Percentiles rank a stretch among this genome's conserved stretches.
These are phyloP conservation scores for Festucalex cinctus DNA, from an alignment of 2,113 vertebrate species.

Conservation along the genomic window DNA sequence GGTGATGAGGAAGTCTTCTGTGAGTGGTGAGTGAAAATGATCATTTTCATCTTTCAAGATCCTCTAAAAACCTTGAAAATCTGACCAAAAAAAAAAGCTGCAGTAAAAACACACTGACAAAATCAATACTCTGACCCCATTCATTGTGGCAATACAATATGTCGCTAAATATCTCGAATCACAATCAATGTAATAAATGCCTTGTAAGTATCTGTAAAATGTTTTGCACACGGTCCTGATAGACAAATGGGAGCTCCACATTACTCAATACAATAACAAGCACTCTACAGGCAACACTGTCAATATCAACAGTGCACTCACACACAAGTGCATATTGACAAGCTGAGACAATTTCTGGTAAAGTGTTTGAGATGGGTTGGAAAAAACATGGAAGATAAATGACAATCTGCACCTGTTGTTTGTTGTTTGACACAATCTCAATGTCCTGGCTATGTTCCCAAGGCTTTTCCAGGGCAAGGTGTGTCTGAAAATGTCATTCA, in stretches of 20 bases:
- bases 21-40: not conserved
- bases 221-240: slow-evolving; percentile 28
- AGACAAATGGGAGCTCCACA: slow-evolving; percentile 27
- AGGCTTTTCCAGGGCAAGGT: not conserved
- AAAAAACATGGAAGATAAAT: not conserved
- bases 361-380: not conserved
- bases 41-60: too few species aligned
- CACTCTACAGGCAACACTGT: slow-evolving; percentile 11
- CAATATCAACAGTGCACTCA: slow-evolving; percentile 13
- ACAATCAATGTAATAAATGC: not conserved
- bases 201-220: not conserved
- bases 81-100: not conserved
- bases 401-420: not conserved
- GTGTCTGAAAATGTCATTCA: not conserved
- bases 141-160: slow-evolving; percentile 15
- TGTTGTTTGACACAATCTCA: not conserved
- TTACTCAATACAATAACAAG: slow-evolving; percentile 16
- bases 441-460: not conserved
- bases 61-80: not conserved
- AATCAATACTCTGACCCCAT: slow-evolving; percentile 38
- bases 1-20: slow-evolving; percentile 7
- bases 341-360: not conserved
- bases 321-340: slow-evolving; percentile 18
- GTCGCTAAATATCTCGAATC: not conserved
- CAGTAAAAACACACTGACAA: not conserved